Base-by-base conservation (phyloP, 2,113 vertebrate genomes). In the Psittacus erithacus region DNA sequence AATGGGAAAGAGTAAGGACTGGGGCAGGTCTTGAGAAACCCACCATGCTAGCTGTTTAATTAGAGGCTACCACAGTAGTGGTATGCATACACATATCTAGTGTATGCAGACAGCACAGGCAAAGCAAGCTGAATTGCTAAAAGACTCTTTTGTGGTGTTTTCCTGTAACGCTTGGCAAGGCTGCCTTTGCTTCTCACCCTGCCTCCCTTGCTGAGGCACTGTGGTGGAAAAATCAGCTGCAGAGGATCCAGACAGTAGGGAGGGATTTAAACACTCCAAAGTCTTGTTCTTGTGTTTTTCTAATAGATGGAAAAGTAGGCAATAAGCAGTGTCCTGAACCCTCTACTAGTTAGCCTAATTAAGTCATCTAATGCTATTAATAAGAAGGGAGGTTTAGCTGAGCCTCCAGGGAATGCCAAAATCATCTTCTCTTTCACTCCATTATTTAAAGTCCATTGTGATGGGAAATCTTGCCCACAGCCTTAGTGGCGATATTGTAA, bases 191-290 rank as follows among this genome's bases (percentile, higher is more conserved):
- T 89, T 88, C 81, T 57, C 38, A 38, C 43, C 11, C 82, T 88
- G 67, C 20, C 68, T 43, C 59, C 57, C 79, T 64, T 38, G 41
- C 62, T 62, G 41, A 82, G 77, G 77, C 60, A 60, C 73, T 6
- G 3, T 68, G 12, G 11, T 69, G 93, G 93, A 93, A 96, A 93
- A 94, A 63, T 55, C 94, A 86, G 74, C 81, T 76, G 92, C 2
- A 7, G 71, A 60, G 60, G 39, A 90, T 80, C 75, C 73, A 70
- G 82, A 63, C 28, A 20, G 35, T 46, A 78, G 63, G 22, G 31
- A 82, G 43, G 47, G 46, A 80, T 71, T 52, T 80, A 93, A 93
- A 88, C 13, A 44, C 19, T 62, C 59, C 10, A 2, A 52, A 65
- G 49, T 53, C 55, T 87, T 79, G 38, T n/a, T 81, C 47, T 89